These are phyloP conservation scores for Microcaecilia unicolor DNA, from an alignment of 2,797 vertebrate genomes.

Conservation along the genomic window DNA sequence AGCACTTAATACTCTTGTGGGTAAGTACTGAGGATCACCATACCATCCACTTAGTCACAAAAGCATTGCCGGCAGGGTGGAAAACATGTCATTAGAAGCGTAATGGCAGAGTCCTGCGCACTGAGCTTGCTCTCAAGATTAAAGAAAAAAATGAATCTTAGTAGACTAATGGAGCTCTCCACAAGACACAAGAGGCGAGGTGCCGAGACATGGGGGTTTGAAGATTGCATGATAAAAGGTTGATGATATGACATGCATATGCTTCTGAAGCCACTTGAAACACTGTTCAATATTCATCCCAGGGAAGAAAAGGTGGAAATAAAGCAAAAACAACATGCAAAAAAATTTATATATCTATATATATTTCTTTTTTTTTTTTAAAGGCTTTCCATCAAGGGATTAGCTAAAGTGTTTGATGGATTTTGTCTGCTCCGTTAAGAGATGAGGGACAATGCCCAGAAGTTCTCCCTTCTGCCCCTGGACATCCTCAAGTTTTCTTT, in stretches of 20 bases:
- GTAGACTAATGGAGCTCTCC: slow-evolving; percentile 18
- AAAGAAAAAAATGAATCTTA: slow-evolving; percentile 12
- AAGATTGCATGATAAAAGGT: slow-evolving; percentile 14
- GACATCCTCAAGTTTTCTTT: no score
- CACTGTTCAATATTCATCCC: slow-evolving; percentile 4
- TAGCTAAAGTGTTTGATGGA: no score
- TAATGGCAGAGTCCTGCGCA: slow-evolving; percentile 8
- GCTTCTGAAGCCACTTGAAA: slow-evolving; percentile 7
- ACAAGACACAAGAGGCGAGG: slow-evolving; percentile 4
- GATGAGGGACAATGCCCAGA: no score
- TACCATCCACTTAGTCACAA: slow-evolving; percentile 12
- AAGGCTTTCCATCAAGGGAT: no score
- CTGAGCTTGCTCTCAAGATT: slow-evolving; percentile 13
- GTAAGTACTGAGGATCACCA: slow-evolving; percentile 12
- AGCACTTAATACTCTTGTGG: slow-evolving; percentile 13
- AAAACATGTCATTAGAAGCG: slow-evolving; percentile 13
- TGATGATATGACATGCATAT: slow-evolving; percentile 12
- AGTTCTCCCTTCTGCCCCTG: no score
- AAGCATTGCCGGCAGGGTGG: slow-evolving; percentile 1
- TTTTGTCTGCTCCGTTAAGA: no score
- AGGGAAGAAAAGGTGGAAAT: slow-evolving; percentile 3
- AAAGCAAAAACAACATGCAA: background rate
- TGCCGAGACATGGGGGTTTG: slow-evolving; percentile 3
- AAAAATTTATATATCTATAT: no score
- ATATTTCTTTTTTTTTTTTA: no score